Evolutionary conservation across 2,888 invertebrate species (phyloP).

Genomic region (Trachelus iudaicus): DNA sequence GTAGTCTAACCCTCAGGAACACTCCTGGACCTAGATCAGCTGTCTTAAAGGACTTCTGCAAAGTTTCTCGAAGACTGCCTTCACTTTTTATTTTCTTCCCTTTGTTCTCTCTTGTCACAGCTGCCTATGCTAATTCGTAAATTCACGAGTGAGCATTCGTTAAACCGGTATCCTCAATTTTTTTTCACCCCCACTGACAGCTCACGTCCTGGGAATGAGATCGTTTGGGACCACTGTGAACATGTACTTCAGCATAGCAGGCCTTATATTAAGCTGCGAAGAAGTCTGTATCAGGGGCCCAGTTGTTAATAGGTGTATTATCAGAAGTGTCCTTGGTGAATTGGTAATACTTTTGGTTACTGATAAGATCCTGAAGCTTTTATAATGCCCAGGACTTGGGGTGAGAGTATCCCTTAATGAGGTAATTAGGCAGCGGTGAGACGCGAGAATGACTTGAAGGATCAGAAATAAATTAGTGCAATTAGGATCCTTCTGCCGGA

Average conservation of each 20-base stretch:
- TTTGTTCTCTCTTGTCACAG: not conserved
- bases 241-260: not conserved
- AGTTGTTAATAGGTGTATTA: not conserved
- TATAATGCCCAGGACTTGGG: not conserved
- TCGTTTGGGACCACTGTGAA: not conserved
- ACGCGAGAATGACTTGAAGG: constrained; percentile 47
- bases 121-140: not conserved
- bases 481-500: constrained; percentile 38
- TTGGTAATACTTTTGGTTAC: not conserved
- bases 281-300: not conserved
- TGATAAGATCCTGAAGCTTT: not conserved
- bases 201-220: not conserved
- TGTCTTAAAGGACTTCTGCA: not conserved
- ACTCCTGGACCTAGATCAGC: not conserved
- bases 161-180: not conserved
- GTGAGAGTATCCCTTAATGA: constrained; percentile 35
- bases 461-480: constrained; percentile 56
- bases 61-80: not conserved
- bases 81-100: not conserved
- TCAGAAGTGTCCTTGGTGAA: not conserved
- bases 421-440: constrained; percentile 46
- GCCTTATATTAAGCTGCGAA: not conserved
- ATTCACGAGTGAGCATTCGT: not conserved
- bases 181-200: not conserved
- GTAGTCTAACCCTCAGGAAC: not conserved